Evolutionary conservation across 92 coral and sea anemone genomes (phyloP), one percentile per base, ranked within the genome.

Genomic region (Parazoanthus darwini): DNA sequence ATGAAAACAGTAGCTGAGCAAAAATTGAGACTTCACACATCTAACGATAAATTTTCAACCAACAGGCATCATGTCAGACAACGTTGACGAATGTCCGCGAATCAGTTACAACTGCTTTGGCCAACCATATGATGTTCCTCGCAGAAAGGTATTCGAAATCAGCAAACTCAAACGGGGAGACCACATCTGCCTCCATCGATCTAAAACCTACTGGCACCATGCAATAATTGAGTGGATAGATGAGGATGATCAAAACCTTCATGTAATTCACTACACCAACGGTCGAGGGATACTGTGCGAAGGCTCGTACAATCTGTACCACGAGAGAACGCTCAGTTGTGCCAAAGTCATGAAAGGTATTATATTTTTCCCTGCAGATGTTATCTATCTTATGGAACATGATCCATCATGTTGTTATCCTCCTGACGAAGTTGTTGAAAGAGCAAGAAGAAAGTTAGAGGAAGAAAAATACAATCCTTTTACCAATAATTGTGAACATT

Each of bases 401-500:
- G 46, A 81, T 36, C 51, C 85, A 20, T 59, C n/a, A n/a, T n/a
- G n/a, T 2, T 81, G 85, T 18, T 15, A 15, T 56, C 2, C 73
- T 35, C 48, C 74, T 1, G 73, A 59, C 6, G 50, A 81, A 81
- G 85, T 81, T 81, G 15, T 81, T 29, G 0, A 16, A 56, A 82
- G 51, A 8, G 91, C 84, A 76, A 39, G 23, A 82, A 59, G 84
- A 9, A 89, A 71, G 82, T 29, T 83, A n/a, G 91, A 85, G 23
- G 79, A 84, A 15, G 72, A 63, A 5, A 16, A 43, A 15, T 89
- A 83, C 88, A 26, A n/a, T 44, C 85, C 42, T 63, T 16, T 83
- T 0, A 43, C 70, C 54, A 83, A 89, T 23, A 89, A 89, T 63
- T 89, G 91, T 9, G 91, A 89, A 33, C 91, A 89, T 51, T 89